Evolutionary conservation across 2,888 invertebrate species (phyloP), one percentile per base, ranked within the genome.

Genomic region (Cacoxenus indagator): DNA sequence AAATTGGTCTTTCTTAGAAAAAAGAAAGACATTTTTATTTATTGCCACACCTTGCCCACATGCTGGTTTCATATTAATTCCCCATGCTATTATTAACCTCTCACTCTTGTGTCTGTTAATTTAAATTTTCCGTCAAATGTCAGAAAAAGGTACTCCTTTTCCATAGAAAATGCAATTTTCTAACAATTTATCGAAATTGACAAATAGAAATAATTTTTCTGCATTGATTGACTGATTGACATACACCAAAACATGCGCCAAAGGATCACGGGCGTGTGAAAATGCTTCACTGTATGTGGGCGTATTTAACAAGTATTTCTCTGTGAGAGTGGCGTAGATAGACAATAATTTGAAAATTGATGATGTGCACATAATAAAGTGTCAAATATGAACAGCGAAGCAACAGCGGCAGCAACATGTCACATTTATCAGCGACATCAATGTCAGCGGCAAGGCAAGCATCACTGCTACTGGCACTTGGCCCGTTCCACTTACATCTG

Each of bases 361-460:
- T 84, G 83, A 84, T 83, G 84, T 84, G 83, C 78, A 82, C 82
- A 77, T 78, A 82, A 83, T 84, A 82, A 78, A 83, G 82, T 83
- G 84, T 82, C 83, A 84, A 81, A 84, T 74, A 74, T 73, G 72
- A 73, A 75, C 70, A 68, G 67, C 66, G 55, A 65, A 37, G 26
- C 61, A 59, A 31, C 59, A 59, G 19, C 59, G 26, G 31, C 27
- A 27, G n/a, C 55, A 55, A 27, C 27, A 55, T 19, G 48, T 48
- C 17, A 48, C 17, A 6, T n/a, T n/a, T 27, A 27, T 26, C 27
- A 55, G 55, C 55, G 11, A 4, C 55, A 55, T 4, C 27, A 26
- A n/a, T 27, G 55, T 27, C 55, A 55, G 11, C 24, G 17, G 27
- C 55, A 55, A 26, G 26, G 26, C 27, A 55, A 31, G 17, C 59